Evolutionary conservation across 1,140 invertebrate genomes (phyloP).

Genomic region (Heliothis subflexa): DNA sequence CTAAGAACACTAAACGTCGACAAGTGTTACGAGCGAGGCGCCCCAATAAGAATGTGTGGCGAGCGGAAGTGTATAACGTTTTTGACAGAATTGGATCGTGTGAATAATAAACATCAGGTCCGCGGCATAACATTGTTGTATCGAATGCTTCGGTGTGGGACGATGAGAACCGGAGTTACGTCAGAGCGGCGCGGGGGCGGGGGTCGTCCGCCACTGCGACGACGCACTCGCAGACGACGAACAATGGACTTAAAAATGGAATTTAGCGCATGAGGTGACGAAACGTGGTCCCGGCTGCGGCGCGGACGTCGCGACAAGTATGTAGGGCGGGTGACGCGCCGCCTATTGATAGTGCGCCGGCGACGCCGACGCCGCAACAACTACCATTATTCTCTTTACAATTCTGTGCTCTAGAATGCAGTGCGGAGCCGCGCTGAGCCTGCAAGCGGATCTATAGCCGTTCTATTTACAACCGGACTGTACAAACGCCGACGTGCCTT

Average conservation of each 20-base stretch:
- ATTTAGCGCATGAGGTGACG: constrained; percentile 74
- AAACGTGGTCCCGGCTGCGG: constrained; percentile 63
- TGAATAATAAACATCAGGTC: constrained; percentile 64
- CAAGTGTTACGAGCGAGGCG: constrained; percentile 50
- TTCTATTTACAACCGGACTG: constrained; percentile 42
- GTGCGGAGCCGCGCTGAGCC: constrained; percentile 30
- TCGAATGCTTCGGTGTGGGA: constrained; percentile 44
- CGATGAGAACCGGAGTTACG: constrained; percentile 46
- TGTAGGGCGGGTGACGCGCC: constrained; percentile 76
- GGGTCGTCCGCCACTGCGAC: constrained; percentile 17
- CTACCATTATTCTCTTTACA: constrained; percentile 60
- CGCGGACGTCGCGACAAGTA: constrained; percentile 69
- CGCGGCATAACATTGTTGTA: constrained; percentile 51
- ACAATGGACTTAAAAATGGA: constrained; percentile 62
- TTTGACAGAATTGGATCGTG: constrained; percentile 65
- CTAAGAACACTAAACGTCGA: constrained; percentile 29
- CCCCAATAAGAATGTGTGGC: constrained; percentile 55
- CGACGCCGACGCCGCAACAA: constrained; percentile 48
- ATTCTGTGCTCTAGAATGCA: constrained; percentile 62
- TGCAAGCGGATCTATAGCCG: constrained; percentile 48
- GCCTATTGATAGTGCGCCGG: constrained; percentile 76
- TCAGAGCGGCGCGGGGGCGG: constrained; percentile 24
- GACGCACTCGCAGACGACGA: constrained; percentile 39
- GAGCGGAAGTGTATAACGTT: constrained; percentile 54
- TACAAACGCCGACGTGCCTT: constrained; percentile 37